phyloP scores from a whole-genome alignment of 2,797 vertebrate species.

The Gastrophryne carolinensis region DNA sequence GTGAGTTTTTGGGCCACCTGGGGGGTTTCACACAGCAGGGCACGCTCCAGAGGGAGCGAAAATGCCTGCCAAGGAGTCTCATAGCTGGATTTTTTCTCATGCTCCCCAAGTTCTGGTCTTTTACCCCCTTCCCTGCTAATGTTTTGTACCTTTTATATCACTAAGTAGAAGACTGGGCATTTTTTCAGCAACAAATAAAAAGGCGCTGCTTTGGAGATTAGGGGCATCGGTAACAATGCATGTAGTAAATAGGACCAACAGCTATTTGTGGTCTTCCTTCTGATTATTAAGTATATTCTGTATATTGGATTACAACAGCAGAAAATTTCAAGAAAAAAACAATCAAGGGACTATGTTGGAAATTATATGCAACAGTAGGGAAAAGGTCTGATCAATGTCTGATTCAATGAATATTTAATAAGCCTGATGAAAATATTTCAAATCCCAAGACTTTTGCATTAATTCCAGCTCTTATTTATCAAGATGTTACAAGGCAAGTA shows the following conservation, averaged over 20 bases:
- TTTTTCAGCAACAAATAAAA: not conserved
- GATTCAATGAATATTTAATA: constrained; percentile 46
- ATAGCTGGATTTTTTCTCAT: too few species aligned
- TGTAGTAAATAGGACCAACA: constrained; percentile 26
- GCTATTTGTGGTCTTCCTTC: constrained; percentile 18
- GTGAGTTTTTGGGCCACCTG: too few species aligned
- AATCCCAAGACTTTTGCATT: constrained; percentile 47
- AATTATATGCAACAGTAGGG: constrained; percentile 38
- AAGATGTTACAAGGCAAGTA: constrained; percentile 34
- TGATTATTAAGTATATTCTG: constrained; percentile 29
- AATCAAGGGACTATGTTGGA: constrained; percentile 7
- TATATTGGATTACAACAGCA: constrained; percentile 7
- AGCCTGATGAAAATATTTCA: constrained; percentile 32
- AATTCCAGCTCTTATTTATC: constrained; percentile 53
- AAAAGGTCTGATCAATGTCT: constrained; percentile 21
- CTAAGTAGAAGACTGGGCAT: too few species aligned
- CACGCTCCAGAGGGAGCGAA: too few species aligned
- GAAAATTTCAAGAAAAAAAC: constrained; percentile 14
- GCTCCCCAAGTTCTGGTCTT: too few species aligned
- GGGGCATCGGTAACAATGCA: constrained; percentile 34
- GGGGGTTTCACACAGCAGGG: too few species aligned
- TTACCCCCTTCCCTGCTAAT: too few species aligned
- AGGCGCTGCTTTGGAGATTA: constrained; percentile 9
- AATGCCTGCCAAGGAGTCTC: too few species aligned
- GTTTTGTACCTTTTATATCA: too few species aligned